phyloP scores from a whole-genome alignment of 2,797 vertebrate species.

The Pseudomugil tenellus region DNA sequence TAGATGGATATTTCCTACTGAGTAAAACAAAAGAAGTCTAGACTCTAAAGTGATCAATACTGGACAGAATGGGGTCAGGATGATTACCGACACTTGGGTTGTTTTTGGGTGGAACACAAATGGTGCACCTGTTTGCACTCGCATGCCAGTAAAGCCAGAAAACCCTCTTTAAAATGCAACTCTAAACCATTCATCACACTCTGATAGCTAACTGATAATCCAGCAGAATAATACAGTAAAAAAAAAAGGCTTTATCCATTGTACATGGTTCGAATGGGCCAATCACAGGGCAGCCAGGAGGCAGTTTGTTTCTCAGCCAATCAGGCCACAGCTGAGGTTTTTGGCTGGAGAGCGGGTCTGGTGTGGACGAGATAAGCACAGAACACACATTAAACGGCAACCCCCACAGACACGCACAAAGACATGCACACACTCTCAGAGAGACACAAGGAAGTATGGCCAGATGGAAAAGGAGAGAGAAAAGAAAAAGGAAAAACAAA shows the following conservation, averaged over 20 bases:
- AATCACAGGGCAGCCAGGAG: slow-evolving; percentile 62
- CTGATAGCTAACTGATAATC: slow-evolving; percentile 66
- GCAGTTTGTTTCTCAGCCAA: slow-evolving; percentile 73
- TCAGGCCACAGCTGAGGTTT: slow-evolving; percentile 72
- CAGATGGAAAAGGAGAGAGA: slow-evolving; percentile 44
- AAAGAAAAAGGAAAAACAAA: slow-evolving; percentile 38
- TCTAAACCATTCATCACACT: slow-evolving; percentile 50
- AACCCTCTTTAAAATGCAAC: slow-evolving; percentile 39
- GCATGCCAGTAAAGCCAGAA: slow-evolving; percentile 36
- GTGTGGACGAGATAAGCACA: slow-evolving; percentile 79
- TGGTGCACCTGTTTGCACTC: slow-evolving; percentile 50
- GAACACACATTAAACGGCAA: slow-evolving; percentile 71
- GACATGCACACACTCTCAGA: slow-evolving; percentile 27
- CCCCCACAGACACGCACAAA: slow-evolving; percentile 61
- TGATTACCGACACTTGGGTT: slow-evolving; percentile 51
- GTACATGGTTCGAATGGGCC: slow-evolving; percentile 68
- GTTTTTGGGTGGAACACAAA: slow-evolving; percentile 42
- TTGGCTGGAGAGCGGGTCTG: slow-evolving; percentile 78
- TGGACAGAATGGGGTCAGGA: slow-evolving; percentile 63
- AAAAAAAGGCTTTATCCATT: slow-evolving; percentile 59
- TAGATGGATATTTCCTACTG: slow-evolving; percentile 42
- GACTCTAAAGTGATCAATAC: slow-evolving; percentile 58
- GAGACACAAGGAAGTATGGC: slow-evolving; percentile 53
- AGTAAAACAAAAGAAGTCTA: slow-evolving; percentile 43
- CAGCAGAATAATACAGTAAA: slow-evolving; percentile 53